Conservation (phyloP, 2,888 invertebrate species). For the Caenorhabditis japonica region DNA sequence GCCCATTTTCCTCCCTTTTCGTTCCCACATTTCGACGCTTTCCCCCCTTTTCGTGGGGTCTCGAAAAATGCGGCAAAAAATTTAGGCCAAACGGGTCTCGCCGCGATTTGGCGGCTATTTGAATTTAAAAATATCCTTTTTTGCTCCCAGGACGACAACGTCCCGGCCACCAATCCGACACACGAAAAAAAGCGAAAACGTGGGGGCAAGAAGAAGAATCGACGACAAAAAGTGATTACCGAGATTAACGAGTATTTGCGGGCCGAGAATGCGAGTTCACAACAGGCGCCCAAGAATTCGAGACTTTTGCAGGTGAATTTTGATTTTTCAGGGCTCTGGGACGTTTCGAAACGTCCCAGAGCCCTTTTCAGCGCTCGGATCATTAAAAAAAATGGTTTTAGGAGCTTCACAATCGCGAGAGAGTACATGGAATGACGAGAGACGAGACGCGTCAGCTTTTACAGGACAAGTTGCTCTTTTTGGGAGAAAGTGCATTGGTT, state of each 20-base stretch:
- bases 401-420: conserved; percentile 44
- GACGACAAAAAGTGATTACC: conserved; percentile 7
- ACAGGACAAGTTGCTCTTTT: conserved; percentile 46
- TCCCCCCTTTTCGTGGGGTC: no score
- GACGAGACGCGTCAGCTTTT: conserved; percentile 37
- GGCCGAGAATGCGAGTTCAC: no score
- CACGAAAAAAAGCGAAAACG: conserved; percentile 19
- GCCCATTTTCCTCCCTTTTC: no score
- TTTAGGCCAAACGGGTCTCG: no score
- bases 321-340: no score
- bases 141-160: background rate
- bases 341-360: no score
- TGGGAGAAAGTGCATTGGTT: conserved; percentile 26
- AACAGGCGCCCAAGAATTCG: no score
- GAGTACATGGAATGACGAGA: conserved; percentile 36
- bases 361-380: no score
- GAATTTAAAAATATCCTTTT: background rate
- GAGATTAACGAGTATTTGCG: background rate
- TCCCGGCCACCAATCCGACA: background rate
- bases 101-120: no score
- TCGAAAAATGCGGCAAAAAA: no score
- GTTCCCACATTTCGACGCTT: no score
- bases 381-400: conserved; percentile 2
- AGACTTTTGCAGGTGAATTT: no score
- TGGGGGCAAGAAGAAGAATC: conserved; percentile 27